Evolutionary conservation across 2,113 vertebrate species (phyloP), one percentile per base, ranked within the genome.

Genomic region (Prunella fulvescens): DNA sequence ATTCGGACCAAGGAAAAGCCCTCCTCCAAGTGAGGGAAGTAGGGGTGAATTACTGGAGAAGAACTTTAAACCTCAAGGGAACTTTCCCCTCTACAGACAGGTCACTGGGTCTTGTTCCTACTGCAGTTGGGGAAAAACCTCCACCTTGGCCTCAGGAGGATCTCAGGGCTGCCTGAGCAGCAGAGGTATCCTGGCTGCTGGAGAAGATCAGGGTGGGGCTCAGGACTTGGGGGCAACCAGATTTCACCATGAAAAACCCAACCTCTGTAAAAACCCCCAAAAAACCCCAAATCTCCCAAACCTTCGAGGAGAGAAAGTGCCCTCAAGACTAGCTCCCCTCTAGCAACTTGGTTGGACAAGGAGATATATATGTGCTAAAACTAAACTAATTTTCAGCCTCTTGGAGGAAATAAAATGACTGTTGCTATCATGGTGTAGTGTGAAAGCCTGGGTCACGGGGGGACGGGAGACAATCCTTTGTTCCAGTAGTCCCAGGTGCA

Each of bases 401-500:
- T 95, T 95, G 95, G 74, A 65, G 65, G 88, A 76, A 71, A 81
- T 40, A n/a, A 96, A 96, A 96, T 92, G 82, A 85, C 92, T 93
- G 95, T 97, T 97, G 92, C 96, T 97, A 96, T 97, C 96, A 86
- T 82, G 82, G 66, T 51, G 88, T 40, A 94, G 88, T 3, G 1
- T 74, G 91, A 95, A 96, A 94, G 93, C 47, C 62, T 37, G 91
- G 91, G 91, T 88, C 87, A 20, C 8, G 45, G 91, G 78, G 90
- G 93, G 73, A 91, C 76, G 39, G 95, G 86, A 60, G 76, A 57
- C 86, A 88, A 94, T 95, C 96, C 95, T 98, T 98, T 97, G 97
- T 98, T 97, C 92, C 85, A 95, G 93, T 84, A 96, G 97, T 98
- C 97, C 96, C 97, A 95, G 96, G 97, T 90, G 92, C 98, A 93